Percentiles rank a stretch among this genome's conserved stretches.
Conservation (phyloP, 2,113 vertebrate species). For the Apaloderma vittatum region DNA sequence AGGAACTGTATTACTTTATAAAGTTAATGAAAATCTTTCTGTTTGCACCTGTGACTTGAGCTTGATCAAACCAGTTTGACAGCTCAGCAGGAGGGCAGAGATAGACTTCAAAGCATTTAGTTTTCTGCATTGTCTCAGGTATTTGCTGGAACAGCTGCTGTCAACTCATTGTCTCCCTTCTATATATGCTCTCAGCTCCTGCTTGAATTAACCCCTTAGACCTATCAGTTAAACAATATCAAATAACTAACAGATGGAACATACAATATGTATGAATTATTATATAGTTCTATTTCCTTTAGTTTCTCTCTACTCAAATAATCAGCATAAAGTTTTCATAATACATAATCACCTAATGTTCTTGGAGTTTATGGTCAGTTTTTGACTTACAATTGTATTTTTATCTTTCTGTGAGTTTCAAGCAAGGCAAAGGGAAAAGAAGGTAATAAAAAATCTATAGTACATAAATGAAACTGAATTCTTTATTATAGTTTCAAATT, state of each 20-base stretch:
- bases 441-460: not conserved
- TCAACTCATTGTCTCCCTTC: constrained; percentile 7
- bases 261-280: constrained; percentile 26
- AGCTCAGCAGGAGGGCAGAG: constrained; percentile 43
- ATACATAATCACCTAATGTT: not conserved
- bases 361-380: not conserved
- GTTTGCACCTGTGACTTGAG: constrained; percentile 42
- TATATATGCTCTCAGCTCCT: not conserved
- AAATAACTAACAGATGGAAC: constrained; percentile 19
- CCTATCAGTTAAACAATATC: constrained; percentile 44
- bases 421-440: not conserved
- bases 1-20: not conserved
- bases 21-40: constrained; percentile 33
- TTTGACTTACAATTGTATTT: not conserved
- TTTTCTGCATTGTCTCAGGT: constrained; percentile 27
- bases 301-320: not conserved
- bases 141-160: constrained; percentile 61
- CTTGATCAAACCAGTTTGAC: constrained; percentile 53
- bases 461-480: not conserved
- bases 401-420: not conserved
- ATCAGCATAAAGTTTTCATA: constrained; percentile 33
- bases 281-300: not conserved
- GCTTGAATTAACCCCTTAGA: constrained; percentile 49
- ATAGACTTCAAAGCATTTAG: constrained; percentile 59
- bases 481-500: not conserved